Conservation (phyloP, 2,113 vertebrate species). For the Dissostichus mawsoni region DNA sequence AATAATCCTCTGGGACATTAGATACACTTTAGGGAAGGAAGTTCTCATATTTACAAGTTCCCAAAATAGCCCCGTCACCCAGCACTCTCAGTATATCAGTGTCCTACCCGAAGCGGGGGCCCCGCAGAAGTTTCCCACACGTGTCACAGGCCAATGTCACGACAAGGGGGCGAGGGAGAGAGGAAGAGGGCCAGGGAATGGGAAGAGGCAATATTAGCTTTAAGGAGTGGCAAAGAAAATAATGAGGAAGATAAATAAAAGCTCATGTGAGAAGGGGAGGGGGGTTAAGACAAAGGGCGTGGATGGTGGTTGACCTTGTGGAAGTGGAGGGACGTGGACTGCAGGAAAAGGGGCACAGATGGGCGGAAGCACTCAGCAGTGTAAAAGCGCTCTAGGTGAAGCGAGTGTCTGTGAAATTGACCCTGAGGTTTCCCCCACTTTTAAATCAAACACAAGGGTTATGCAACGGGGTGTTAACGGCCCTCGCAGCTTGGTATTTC, state of each 20-base stretch:
- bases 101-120: constrained; percentile 73
- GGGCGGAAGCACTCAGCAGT: constrained; percentile 67
- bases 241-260: constrained; percentile 46
- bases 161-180: constrained; percentile 54
- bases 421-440: constrained; percentile 26
- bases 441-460: constrained; percentile 48
- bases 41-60: constrained; percentile 85
- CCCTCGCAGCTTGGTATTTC: constrained; percentile 38
- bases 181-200: constrained; percentile 39
- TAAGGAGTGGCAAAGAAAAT: constrained; percentile 38
- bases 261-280: neutral
- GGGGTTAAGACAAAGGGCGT: constrained; percentile 16
- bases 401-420: constrained; percentile 67
- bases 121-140: constrained; percentile 78
- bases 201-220: constrained; percentile 52
- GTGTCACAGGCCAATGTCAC: constrained; percentile 77
- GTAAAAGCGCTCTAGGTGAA: constrained; percentile 67
- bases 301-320: constrained; percentile 1
- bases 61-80: constrained; percentile 80
- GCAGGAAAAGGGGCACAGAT: constrained; percentile 75
- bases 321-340: constrained; percentile 26
- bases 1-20: constrained; percentile 71
- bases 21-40: constrained; percentile 81
- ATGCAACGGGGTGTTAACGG: constrained; percentile 42
- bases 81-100: constrained; percentile 82